These are phyloP conservation scores for Montipora sp. DNA, from an alignment of 64 coral and sea anemone genomes.

Conservation along the genomic window DNA sequence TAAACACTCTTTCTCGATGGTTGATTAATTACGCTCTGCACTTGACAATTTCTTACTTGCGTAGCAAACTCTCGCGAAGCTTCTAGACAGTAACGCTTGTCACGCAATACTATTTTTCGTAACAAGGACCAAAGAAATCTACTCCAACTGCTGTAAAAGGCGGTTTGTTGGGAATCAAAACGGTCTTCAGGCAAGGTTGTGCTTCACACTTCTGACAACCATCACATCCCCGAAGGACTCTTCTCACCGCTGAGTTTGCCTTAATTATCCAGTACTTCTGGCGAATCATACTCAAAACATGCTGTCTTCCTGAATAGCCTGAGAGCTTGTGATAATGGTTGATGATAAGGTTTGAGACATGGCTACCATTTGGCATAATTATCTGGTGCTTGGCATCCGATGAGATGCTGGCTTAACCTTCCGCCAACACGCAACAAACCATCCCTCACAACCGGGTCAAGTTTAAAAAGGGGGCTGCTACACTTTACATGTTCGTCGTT, in stretches of 20 bases:
- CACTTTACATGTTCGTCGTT: neutral
- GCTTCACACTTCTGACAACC: neutral
- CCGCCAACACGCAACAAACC: conserved; percentile 46
- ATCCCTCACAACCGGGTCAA: conserved; percentile 16
- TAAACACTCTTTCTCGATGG: too few relatives aligned
- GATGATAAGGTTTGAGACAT: neutral
- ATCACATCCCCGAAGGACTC: neutral
- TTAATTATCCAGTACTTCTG: conserved; percentile 14
- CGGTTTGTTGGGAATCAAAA: neutral
- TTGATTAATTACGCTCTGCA: too few relatives aligned
- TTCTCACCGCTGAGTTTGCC: neutral
- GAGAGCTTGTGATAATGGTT: conserved; percentile 1
- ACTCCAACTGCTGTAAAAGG: conserved; percentile 28
- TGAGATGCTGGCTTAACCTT: neutral
- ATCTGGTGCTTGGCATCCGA: conserved; percentile 32
- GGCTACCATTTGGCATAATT: conserved; percentile 27
- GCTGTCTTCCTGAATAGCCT: conserved; percentile 13
- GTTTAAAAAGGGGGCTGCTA: neutral
- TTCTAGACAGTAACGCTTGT: too few relatives aligned
- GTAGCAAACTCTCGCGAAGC: too few relatives aligned
- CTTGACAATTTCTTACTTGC: too few relatives aligned
- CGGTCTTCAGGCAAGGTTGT: neutral
- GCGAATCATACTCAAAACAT: neutral
- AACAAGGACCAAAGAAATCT: conserved; percentile 8
- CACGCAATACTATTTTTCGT: too few relatives aligned